Evolutionary conservation across 2,888 invertebrate genomes (phyloP).

Genomic region (Nezara viridula): DNA sequence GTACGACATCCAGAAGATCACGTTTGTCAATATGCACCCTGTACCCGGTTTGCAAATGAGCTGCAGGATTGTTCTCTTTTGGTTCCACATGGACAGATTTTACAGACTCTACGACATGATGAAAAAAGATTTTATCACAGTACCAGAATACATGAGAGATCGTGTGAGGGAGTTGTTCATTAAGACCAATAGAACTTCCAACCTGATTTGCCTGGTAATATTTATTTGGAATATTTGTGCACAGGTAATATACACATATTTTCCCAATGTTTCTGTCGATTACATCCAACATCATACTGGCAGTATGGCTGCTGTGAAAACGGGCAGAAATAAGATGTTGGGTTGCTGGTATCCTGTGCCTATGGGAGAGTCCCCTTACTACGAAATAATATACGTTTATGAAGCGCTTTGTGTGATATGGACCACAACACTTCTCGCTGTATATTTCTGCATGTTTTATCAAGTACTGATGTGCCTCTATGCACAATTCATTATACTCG

Average conservation of each 20-base stretch:
- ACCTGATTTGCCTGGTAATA: background rate
- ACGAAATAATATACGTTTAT: constrained; percentile 5
- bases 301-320: background rate
- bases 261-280: constrained; percentile 3
- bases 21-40: background rate
- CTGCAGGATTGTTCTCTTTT: background rate
- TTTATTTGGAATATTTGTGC: background rate
- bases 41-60: background rate
- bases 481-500: background rate
- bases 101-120: constrained; percentile 8
- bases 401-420: background rate
- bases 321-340: background rate
- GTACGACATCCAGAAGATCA: background rate
- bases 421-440: background rate
- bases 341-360: background rate
- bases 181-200: background rate
- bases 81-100: constrained; percentile 9
- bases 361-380: background rate
- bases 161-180: background rate
- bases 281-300: background rate
- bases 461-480: constrained; percentile 5
- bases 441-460: constrained; percentile 10
- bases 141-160: background rate
- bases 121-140: background rate
- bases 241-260: background rate